Conservation (phyloP, 2,888 invertebrate species). For the Parascotia fuliginaria region DNA sequence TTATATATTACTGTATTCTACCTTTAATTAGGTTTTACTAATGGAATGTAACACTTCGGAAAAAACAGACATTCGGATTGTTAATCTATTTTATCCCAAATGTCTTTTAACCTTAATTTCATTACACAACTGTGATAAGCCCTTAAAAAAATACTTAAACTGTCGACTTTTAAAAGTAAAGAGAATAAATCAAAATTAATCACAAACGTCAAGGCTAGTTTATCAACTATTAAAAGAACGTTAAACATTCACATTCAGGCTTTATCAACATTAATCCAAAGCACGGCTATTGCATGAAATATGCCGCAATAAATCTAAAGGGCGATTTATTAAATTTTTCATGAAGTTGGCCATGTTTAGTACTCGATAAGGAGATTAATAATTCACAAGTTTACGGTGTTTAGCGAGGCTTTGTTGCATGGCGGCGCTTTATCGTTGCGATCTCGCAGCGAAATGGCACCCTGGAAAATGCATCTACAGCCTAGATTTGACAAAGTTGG, state of each 20-base stretch:
- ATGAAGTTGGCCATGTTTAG: slow-evolving; percentile 72
- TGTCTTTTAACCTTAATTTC: too few species aligned
- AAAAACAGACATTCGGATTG: too few species aligned
- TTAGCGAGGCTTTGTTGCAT: slow-evolving; percentile 79
- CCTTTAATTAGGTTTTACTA: too few species aligned
- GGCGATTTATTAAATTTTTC: slow-evolving; percentile 81
- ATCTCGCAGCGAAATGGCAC: slow-evolving; percentile 71
- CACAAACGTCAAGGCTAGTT: slow-evolving; percentile 8
- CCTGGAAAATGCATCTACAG: slow-evolving; percentile 64
- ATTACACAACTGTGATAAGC: neutral
- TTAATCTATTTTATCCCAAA: too few species aligned
- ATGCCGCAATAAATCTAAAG: slow-evolving; percentile 67
- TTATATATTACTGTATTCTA: too few species aligned
- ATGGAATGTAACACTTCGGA: too few species aligned
- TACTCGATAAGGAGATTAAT: slow-evolving; percentile 81
- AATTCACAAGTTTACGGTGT: slow-evolving; percentile 85
- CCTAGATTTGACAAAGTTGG: slow-evolving; percentile 23
- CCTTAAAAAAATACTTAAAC: neutral
- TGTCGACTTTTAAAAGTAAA: slow-evolving; percentile 16
- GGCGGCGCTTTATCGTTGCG: slow-evolving; percentile 68
- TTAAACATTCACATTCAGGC: slow-evolving; percentile 47
- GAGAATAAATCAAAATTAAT: slow-evolving; percentile 13
- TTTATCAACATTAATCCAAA: slow-evolving; percentile 43
- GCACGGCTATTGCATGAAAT: slow-evolving; percentile 37
- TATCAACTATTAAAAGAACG: slow-evolving; percentile 40